Percentiles rank a stretch among this genome's conserved stretches.
These are phyloP conservation scores for Prinia subflava DNA, from an alignment of 2,113 vertebrate species.

Conservation along the genomic window DNA sequence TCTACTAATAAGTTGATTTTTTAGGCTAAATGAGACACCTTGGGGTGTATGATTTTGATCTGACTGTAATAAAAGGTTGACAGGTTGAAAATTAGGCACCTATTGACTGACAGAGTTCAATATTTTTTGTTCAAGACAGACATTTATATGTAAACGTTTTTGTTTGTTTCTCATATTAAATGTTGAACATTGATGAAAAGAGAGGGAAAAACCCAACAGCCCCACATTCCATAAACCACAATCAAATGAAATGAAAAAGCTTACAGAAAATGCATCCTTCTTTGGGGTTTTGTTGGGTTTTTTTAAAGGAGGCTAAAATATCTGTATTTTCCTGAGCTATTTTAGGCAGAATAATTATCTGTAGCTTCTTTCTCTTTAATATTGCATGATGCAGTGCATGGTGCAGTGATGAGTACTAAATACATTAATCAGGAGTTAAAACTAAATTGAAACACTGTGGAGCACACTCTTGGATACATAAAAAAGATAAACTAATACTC, in stretches of 20 bases:
- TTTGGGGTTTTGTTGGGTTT: rapidly evolving
- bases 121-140: not conserved
- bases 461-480: not conserved
- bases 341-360: not conserved
- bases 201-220: not conserved
- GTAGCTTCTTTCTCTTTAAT: slow-evolving; percentile 11
- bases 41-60: not conserved
- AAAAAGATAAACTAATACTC: not conserved
- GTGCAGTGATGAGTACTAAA: not conserved
- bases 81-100: not conserved
- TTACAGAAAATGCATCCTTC: not conserved
- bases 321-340: not conserved
- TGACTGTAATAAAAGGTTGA: not conserved
- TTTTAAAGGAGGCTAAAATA: not conserved
- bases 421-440: not conserved
- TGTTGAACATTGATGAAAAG: not conserved
- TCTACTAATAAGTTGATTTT: not conserved
- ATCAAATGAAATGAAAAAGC: not conserved
- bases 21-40: slow-evolving; percentile 10
- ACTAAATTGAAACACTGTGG: not conserved
- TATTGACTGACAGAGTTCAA: slow-evolving; percentile 7
- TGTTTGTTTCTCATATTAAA: not conserved
- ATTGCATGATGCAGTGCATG: not conserved
- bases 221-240: not conserved
- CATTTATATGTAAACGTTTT: not conserved